These are phyloP conservation scores for Nezara viridula DNA, from an alignment of 2,888 invertebrate species.

Conservation along the genomic window DNA sequence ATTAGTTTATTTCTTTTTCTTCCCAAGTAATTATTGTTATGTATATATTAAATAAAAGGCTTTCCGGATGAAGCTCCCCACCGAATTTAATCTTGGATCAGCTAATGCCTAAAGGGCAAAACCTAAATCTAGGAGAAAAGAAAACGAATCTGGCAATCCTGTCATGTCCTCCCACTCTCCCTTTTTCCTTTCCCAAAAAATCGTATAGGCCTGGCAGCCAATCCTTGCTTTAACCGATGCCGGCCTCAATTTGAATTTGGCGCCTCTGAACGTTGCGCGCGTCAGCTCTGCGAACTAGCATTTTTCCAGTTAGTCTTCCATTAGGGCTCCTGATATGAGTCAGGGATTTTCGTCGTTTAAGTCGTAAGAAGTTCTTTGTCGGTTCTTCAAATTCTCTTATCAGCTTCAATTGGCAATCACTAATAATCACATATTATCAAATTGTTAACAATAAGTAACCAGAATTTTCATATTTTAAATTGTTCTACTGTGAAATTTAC, in stretches of 20 bases:
- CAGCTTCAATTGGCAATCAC: neutral
- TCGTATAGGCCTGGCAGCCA: neutral
- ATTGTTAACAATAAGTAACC: neutral
- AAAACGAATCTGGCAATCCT: no score
- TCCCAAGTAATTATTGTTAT: no score
- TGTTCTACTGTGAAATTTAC: neutral
- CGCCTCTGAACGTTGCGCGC: conserved; percentile 22
- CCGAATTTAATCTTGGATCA: no score
- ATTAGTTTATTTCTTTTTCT: no score
- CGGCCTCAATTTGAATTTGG: neutral
- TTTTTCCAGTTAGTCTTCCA: conserved; percentile 9
- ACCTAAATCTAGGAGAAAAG: no score
- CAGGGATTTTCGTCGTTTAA: neutral
- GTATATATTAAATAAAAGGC: no score
- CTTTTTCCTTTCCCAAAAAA: neutral
- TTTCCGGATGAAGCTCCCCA: no score
- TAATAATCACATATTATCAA: neutral
- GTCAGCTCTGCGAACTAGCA: neutral
- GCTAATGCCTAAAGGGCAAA: no score
- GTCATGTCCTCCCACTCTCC: no score
- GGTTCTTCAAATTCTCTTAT: conserved; percentile 15
- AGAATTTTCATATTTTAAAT: neutral
- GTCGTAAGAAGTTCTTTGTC: neutral
- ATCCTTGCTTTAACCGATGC: neutral
- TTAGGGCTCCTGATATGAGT: neutral